Evolutionary conservation across 2,797 vertebrate genomes (phyloP).

Genomic region (Smutsia temminckii): DNA sequence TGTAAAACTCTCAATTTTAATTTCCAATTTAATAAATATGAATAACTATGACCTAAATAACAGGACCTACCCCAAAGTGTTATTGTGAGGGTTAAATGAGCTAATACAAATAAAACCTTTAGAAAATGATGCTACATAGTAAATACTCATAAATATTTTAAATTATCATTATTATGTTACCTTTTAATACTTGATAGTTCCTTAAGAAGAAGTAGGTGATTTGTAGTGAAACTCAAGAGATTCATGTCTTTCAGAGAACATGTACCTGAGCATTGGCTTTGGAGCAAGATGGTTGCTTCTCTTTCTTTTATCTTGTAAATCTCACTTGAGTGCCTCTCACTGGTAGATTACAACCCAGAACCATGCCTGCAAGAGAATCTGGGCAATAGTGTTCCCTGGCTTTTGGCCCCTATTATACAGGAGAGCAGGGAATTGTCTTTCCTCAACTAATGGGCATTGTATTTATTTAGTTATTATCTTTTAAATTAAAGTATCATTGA

Average conservation of each 20-base stretch:
- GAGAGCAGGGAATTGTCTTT: background rate
- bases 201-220: background rate
- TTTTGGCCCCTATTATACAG: background rate
- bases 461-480: too few relatives aligned
- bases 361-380: background rate
- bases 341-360: background rate
- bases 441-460: too few relatives aligned
- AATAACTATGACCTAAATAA: background rate
- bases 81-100: background rate
- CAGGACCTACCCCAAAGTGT: background rate
- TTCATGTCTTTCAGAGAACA: background rate
- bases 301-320: background rate
- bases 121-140: background rate
- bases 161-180: background rate
- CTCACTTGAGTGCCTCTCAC: background rate
- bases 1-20: background rate
- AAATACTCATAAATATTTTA: background rate
- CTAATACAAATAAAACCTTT: background rate
- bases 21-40: background rate
- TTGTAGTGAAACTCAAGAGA: background rate
- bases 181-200: background rate
- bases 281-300: background rate
- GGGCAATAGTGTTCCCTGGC: background rate
- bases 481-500: too few relatives aligned
- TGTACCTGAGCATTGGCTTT: background rate